Base-by-base conservation (phyloP, 2,113 vertebrate species). In the Dissostichus mawsoni region DNA sequence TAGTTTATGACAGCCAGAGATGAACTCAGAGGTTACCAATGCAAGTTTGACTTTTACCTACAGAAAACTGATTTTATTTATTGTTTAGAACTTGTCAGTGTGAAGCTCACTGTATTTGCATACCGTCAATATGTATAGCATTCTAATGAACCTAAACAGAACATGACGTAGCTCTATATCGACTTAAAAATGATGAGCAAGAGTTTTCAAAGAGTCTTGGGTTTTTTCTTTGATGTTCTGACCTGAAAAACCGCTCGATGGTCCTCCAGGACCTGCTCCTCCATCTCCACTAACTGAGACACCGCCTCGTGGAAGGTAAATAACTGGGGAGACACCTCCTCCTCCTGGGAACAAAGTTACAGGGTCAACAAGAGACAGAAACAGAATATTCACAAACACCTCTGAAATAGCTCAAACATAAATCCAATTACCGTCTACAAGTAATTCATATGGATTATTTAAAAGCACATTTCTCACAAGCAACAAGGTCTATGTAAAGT, bases 281-380 rank as follows among this genome's bases (percentile, higher is more conserved):
- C 98, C 98, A 99, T 99, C 93, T 99, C 98, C 18, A 99, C 97
- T 93, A 99, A 94, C 80, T 99, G 98, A 80, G 98, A 99, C 61
- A 99, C 98, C 1, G 97, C 98, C 94, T 99, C 98, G 1, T 99
- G 98, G 87, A 99, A 99, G 86, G 96, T 98, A 80, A 99, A 99
- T 84, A 99, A 93, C 56, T 99, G 97, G 0, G 98, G 98, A 81
- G 98, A 99, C 88, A 99, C 97, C 82, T 99, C 98, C 86, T 99
- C 98, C 90, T 99, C 98, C 98, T 99, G 89, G 17, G 10, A 76
- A 73, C 56, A 75, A 1, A 70, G 47, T 65, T 6, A 71, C 20
- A 59, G 11, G 33, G 12, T 56, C 41, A 53, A 41, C n/a, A 64
- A 58, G 11, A 4, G 41, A 53, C 47, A 53, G 11, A 51, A 16